Evolutionary conservation across 2,888 invertebrate species (phyloP), one percentile per base, ranked within the genome.

Genomic region (Zygothrica quintamaculata): DNA sequence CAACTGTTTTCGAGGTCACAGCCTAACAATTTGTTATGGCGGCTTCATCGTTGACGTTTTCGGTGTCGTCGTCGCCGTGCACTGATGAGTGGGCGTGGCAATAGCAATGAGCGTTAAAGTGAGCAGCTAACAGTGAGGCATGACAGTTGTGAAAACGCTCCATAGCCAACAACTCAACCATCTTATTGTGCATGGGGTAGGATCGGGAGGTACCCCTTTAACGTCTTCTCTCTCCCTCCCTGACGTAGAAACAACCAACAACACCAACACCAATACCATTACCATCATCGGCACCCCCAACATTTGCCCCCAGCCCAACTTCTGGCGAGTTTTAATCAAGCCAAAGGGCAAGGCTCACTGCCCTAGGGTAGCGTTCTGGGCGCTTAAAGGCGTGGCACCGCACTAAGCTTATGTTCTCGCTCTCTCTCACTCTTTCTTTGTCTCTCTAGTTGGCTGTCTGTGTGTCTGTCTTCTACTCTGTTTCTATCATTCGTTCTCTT

Each of bases 81-180:
- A 56, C 80, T 87, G 80, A 80, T 80, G 88, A 87, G 86, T 80
- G 80, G 80, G 80, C 80, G 80, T 87, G 88, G 80, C 80, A 85
- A 62, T 58, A 65, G 80, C 80, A 87, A 87, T 87, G 86, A 80
- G 80, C 80, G 80, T 80, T 80, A 87, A 80, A 80, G 86, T 80
- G 80, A 80, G 79, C 80, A 80, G 86, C 84, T n/a, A 51, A 52
- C 86, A 82, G 79, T 79, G 72, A 78, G 84, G 80, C 80, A 80
- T 82, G 79, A 82, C 88, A 86, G 74, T 78, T 85, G 67, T 52
- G 58, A 59, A 56, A 39, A 46, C 3, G 37, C 26, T 34, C 34
- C 34, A 34, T 34, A 12, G 22, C 25, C 26, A 7, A 44, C 11
- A n/a, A 16, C 55, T 46, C n/a, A n/a, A 33, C 22, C 33, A 12